These are phyloP conservation scores for Metallyticus violacea DNA, from an alignment of 2,888 invertebrate genomes.

Conservation along the genomic window DNA sequence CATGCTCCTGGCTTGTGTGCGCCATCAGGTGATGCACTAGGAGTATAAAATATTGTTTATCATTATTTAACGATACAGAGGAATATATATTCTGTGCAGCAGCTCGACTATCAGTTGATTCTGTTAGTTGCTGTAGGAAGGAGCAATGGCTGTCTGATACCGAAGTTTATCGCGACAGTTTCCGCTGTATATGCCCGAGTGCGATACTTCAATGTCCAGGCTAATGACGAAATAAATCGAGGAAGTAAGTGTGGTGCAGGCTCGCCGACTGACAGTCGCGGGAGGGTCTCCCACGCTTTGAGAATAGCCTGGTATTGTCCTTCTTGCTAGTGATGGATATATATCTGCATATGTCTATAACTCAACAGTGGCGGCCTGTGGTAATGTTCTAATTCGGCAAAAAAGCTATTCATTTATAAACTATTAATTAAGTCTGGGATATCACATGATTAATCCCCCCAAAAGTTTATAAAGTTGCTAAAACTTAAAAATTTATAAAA, in stretches of 20 bases:
- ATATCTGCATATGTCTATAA: background rate
- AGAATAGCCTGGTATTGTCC: background rate
- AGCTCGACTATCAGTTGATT: background rate
- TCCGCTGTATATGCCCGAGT: background rate
- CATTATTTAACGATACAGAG: background rate
- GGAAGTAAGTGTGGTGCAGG: background rate
- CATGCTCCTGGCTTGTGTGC: background rate
- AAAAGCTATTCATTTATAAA: background rate
- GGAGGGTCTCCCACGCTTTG: background rate
- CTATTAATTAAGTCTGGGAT: background rate
- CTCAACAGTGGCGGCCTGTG: too few species aligned
- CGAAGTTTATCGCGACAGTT: background rate
- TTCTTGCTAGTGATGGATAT: background rate
- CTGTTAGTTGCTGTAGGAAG: background rate
- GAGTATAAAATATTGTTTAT: background rate
- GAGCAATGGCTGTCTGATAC: background rate
- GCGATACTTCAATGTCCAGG: background rate
- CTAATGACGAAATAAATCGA: constrained; percentile 19
- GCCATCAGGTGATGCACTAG: background rate
- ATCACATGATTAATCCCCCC: background rate
- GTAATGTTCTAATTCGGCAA: background rate
- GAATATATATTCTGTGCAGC: background rate
- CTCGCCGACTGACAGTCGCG: background rate
- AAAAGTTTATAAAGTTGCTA: too few species aligned
- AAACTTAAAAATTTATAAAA: too few species aligned